phyloP scores from a whole-genome alignment of 2,797 vertebrate species.

The Lagorchestes hirsutus region DNA sequence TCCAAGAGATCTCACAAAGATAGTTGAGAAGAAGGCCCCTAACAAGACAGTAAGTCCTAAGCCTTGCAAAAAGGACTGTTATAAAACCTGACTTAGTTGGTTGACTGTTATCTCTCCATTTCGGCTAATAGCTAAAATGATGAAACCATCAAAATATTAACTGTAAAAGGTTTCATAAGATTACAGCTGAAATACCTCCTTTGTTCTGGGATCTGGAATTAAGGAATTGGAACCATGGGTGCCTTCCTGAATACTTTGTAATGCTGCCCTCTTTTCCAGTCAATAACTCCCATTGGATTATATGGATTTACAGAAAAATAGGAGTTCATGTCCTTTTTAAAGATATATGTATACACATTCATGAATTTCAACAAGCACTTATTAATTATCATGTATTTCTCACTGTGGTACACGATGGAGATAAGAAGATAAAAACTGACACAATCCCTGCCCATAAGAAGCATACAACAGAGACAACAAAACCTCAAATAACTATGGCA shows the following conservation, averaged over 20 bases:
- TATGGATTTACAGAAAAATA: no score
- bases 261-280: neutral
- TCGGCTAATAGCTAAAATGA: no score
- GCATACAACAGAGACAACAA: neutral
- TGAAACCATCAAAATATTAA: no score
- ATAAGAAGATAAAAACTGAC: neutral
- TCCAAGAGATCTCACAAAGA: no score
- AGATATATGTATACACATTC: neutral
- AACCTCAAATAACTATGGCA: neutral
- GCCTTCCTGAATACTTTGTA: neutral
- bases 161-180: no score
- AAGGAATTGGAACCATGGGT: no score
- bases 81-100: no score
- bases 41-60: no score
- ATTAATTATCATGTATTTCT: neutral
- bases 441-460: neutral
- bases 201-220: neutral
- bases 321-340: no score
- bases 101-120: no score
- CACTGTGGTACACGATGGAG: neutral
- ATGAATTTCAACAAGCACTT: neutral
- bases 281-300: neutral
- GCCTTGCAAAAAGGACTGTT: no score
- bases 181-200: neutral
- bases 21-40: no score